Base-by-base conservation (phyloP, 2,888 invertebrate species). In the Leucophora obtusa region DNA sequence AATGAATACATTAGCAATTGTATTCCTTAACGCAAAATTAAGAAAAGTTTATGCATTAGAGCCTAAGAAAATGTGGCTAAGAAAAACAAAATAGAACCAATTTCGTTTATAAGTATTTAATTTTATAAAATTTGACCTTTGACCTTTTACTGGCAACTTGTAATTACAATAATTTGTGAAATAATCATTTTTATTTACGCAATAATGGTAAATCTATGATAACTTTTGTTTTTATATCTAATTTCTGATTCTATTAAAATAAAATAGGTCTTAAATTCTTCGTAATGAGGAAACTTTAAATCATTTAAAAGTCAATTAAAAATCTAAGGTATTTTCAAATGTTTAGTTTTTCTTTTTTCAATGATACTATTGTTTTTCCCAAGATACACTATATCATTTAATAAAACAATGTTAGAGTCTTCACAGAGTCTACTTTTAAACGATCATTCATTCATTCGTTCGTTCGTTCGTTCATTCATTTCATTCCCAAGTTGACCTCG, bases 251-350 rank as follows among this genome's bases (percentile, higher is more conserved):
- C 6, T 6, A 6, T 28, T 28, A 4, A 28, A 38, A 5, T 38
- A 11, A 38, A 38, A 38, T 38, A 5, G 51, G 9, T 28, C 9
- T 56, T 62, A 14, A 68, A 21, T 51, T 63, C 7, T 35, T 54
- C 14, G 6, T 28, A 54, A 59, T 43, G 15, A 51, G 71, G 71
- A 75, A 80, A 75, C 76, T 80, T 72, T 65, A 54, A 75, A 68
- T 76, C 66, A 76, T 53, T 50, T 68, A 63, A 28, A 51, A 53
- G 72, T 65, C 71, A 80, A 80, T 75, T 68, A 68, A 75, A 68
- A 72, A 38, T 51, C 43, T 43, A 59, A 59, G 72, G 58, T 38
- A 71, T 66, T 62, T 71, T 58, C 60, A 15, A 28, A 28, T 47
- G 58, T 50, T 74, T 38, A 28, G n/a, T 33, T 58, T 38, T 65